These are phyloP conservation scores for Lampris megalopsis DNA, from an alignment of 2,113 vertebrate genomes.

Conservation along the genomic window DNA sequence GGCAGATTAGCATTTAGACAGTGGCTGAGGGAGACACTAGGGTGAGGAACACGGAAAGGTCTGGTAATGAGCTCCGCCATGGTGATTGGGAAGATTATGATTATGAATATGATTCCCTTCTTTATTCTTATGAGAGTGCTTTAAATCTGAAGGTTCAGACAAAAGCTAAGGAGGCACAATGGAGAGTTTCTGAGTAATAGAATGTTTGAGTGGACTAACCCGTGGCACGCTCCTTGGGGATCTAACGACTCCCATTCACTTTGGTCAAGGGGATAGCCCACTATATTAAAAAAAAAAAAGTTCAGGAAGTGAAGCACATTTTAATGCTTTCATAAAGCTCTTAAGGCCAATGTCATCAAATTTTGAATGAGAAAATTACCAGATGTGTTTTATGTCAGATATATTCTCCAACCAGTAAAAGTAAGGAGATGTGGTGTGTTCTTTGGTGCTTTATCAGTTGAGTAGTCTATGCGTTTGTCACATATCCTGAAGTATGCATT, in stretches of 20 bases:
- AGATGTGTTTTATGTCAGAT: background rate
- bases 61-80: slow-evolving; percentile 80
- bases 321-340: background rate
- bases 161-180: slow-evolving; percentile 66
- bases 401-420: background rate
- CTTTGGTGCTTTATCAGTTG: slow-evolving; percentile 18
- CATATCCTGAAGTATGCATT: slow-evolving; percentile 1
- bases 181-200: slow-evolving; percentile 64
- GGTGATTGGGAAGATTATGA: slow-evolving; percentile 79
- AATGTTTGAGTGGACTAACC: slow-evolving; percentile 70
- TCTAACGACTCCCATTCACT: slow-evolving; percentile 15
- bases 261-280: slow-evolving; percentile 9
- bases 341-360: background rate
- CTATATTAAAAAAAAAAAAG: slow-evolving; percentile 10
- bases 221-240: slow-evolving; percentile 26
- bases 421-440: background rate
- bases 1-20: slow-evolving; percentile 82
- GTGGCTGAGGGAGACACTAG: slow-evolving; percentile 68
- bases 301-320: background rate
- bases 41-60: slow-evolving; percentile 75
- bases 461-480: slow-evolving; percentile 11
- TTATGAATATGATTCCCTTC: slow-evolving; percentile 80
- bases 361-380: background rate
- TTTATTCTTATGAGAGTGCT: slow-evolving; percentile 74
- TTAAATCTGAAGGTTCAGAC: slow-evolving; percentile 71